Evolutionary conservation across 1,140 invertebrate genomes (phyloP).

Genomic region (Papilio polyxenes): DNA sequence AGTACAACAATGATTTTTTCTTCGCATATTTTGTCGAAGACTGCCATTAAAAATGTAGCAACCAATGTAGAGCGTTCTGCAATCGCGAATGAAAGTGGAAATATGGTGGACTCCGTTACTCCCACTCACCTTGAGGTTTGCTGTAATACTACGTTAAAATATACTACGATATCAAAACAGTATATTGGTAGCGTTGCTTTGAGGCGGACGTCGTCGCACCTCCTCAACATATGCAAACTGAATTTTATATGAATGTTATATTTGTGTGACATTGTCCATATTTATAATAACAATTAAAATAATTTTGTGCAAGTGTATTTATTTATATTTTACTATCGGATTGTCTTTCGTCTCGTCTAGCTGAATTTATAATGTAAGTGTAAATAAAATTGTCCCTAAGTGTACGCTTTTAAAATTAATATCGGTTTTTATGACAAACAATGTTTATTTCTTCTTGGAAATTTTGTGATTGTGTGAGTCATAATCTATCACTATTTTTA

Average conservation of each 20-base stretch:
- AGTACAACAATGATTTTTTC: neutral
- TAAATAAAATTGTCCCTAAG: neutral
- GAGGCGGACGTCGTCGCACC: slow-evolving; percentile 52
- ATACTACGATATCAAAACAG: slow-evolving; percentile 76
- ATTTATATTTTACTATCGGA: neutral
- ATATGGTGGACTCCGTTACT: slow-evolving; percentile 52
- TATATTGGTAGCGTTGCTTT: slow-evolving; percentile 54
- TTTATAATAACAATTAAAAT: neutral
- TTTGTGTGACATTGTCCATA: neutral
- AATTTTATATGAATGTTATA: slow-evolving; percentile 10
- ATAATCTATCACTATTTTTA: neutral
- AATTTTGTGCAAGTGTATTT: neutral
- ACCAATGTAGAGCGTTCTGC: slow-evolving; percentile 38
- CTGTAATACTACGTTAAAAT: slow-evolving; percentile 71
- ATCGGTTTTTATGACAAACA: neutral
- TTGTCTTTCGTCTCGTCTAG: slow-evolving; percentile 2
- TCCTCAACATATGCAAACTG: neutral
- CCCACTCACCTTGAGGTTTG: slow-evolving; percentile 68
- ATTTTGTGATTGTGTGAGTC: neutral
- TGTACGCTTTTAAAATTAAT: neutral
- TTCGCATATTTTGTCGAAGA: slow-evolving; percentile 1
- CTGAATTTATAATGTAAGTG: slow-evolving; percentile 32
- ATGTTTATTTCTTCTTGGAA: neutral
- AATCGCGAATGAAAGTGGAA: slow-evolving; percentile 50
- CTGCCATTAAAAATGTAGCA: slow-evolving; percentile 22